phyloP scores from a whole-genome alignment of 2,797 vertebrate genomes.

The Gymnodraco acuticeps region DNA sequence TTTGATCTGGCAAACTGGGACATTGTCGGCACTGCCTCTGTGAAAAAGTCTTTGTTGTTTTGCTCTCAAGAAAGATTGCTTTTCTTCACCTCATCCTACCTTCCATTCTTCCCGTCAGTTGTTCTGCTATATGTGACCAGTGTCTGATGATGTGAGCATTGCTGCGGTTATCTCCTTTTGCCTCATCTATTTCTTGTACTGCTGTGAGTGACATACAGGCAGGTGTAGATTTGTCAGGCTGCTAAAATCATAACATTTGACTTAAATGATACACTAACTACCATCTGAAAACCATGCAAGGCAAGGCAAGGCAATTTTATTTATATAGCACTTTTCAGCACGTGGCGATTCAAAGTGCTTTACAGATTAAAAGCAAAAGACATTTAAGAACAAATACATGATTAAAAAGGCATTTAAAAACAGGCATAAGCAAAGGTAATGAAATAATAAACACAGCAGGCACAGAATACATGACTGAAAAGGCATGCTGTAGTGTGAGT shows the following conservation, averaged over 20 bases:
- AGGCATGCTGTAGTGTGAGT: no score
- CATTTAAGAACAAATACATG: no score
- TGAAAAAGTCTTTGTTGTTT: constrained; percentile 58
- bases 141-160: constrained; percentile 25
- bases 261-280: neutral
- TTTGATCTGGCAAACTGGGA: constrained; percentile 57
- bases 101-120: neutral
- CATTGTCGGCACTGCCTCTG: constrained; percentile 67
- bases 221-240: neutral
- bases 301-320: neutral
- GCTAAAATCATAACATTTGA: neutral
- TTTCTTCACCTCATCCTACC: neutral
- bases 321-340: no score
- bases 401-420: no score
- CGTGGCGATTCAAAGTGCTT: no score
- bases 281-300: neutral
- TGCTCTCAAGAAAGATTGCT: constrained; percentile 25
- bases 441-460: no score
- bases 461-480: no score
- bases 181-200: neutral
- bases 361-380: no score
- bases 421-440: no score
- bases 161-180: constrained; percentile 20
- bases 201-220: neutral
- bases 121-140: neutral